Conservation (phyloP, 1,140 invertebrate genomes). For the Ips nitidus region DNA sequence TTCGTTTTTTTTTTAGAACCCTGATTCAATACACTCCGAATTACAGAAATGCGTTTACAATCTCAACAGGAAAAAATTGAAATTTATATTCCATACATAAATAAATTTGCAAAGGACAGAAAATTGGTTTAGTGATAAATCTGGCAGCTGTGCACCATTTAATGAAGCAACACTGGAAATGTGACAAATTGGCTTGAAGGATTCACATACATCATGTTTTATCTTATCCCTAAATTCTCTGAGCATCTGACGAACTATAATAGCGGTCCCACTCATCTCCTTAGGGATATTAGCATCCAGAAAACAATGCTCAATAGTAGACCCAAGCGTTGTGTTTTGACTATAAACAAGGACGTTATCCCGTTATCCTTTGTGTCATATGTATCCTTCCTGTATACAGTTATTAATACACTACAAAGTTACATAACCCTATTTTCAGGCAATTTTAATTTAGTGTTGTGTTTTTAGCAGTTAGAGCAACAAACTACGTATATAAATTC, state of each 20-base stretch:
- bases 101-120: constrained; percentile 3
- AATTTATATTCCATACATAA: constrained; percentile 11
- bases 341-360: background rate
- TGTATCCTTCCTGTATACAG: background rate
- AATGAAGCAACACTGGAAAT: background rate
- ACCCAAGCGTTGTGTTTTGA: background rate
- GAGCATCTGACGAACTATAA: background rate
- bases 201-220: constrained; percentile 8
- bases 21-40: background rate
- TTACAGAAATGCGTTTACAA: background rate
- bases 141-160: background rate
- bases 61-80: background rate
- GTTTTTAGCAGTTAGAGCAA: background rate
- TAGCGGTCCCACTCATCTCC: constrained; percentile 7
- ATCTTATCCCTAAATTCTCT: constrained; percentile 6
- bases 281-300: constrained; percentile 14
- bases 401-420: background rate
- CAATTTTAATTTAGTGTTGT: background rate
- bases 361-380: too few species aligned
- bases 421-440: background rate
- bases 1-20: background rate
- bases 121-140: background rate
- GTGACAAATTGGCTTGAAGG: constrained; percentile 10
- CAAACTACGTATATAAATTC: constrained; percentile 1
- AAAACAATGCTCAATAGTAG: constrained; percentile 9